phyloP scores from a whole-genome alignment of 2,888 invertebrate genomes.

The Tipula confusa region DNA sequence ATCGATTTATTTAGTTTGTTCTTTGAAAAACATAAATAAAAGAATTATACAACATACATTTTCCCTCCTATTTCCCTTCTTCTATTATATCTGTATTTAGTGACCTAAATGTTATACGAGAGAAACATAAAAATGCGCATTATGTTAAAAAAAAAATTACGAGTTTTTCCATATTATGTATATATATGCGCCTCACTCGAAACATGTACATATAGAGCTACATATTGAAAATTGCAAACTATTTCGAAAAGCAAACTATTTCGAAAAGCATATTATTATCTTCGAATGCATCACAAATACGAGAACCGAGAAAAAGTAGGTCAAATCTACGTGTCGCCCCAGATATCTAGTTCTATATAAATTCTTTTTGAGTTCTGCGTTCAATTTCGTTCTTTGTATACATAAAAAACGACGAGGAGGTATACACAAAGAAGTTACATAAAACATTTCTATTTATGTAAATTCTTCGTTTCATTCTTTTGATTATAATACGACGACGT shows the following conservation, averaged over 20 bases:
- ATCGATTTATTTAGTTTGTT: background rate
- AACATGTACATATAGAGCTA: background rate
- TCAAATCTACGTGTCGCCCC: constrained; percentile 25
- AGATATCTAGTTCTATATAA: background rate
- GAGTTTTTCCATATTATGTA: constrained; percentile 8
- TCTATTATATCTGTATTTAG: background rate
- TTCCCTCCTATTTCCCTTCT: background rate
- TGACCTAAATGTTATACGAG: background rate
- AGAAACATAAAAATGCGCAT: background rate
- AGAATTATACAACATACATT: background rate
- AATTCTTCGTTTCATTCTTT: background rate
- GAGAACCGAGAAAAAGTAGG: background rate
- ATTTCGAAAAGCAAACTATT: background rate
- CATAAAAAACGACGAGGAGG: background rate
- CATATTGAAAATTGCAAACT: background rate
- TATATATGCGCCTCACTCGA: background rate
- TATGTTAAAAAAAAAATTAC: background rate
- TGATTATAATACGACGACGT: background rate
- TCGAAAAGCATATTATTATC: background rate
- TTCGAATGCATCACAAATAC: background rate
- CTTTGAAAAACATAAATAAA: background rate
- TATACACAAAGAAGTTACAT: background rate
- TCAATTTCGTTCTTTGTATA: background rate
- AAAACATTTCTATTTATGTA: constrained; percentile 7
- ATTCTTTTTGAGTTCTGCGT: background rate